Evolutionary conservation across 2,113 vertebrate genomes (phyloP).

Genomic region (Sinocyclocheilus grahami): DNA sequence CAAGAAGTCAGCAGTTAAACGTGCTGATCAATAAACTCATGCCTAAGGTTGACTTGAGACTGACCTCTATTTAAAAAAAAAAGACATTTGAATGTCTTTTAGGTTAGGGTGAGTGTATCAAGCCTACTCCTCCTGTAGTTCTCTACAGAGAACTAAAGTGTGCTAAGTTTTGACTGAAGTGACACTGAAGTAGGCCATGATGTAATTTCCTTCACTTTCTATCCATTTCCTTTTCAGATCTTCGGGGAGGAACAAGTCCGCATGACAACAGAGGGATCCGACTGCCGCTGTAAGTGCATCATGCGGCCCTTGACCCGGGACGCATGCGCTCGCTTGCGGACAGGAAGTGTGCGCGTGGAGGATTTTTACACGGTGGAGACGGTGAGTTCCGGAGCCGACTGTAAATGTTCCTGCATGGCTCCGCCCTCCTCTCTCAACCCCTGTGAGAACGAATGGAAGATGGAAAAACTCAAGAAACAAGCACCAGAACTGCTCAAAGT

Average conservation of each 20-base stretch:
- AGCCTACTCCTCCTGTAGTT: neutral
- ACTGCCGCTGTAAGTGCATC: conserved; percentile 97
- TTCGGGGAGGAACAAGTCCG: conserved; percentile 91
- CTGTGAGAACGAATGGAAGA: conserved; percentile 95
- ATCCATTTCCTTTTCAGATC: conserved; percentile 69
- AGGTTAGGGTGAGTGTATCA: too few relatives aligned
- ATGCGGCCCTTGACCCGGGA: conserved; percentile 90
- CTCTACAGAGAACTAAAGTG: too few relatives aligned
- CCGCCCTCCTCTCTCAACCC: conserved; percentile 94
- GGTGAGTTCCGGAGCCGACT: conserved; percentile 89
- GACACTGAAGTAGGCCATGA: neutral
- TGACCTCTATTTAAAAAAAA: neutral
- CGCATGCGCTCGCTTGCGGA: conserved; percentile 84
- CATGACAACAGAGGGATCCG: conserved; percentile 92
- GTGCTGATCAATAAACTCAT: conserved; percentile 10
- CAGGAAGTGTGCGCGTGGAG: conserved; percentile 80
- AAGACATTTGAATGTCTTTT: neutral
- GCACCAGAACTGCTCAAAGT: conserved; percentile 88
- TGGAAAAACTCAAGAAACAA: conserved; percentile 96
- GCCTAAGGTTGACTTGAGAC: neutral
- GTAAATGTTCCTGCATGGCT: conserved; percentile 91
- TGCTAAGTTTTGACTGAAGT: too few relatives aligned
- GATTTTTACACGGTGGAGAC: conserved; percentile 97
- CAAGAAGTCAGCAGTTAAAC: neutral
- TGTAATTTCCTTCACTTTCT: neutral